phyloP scores from a whole-genome alignment of 2,113 vertebrate species.

The Pica pica region DNA sequence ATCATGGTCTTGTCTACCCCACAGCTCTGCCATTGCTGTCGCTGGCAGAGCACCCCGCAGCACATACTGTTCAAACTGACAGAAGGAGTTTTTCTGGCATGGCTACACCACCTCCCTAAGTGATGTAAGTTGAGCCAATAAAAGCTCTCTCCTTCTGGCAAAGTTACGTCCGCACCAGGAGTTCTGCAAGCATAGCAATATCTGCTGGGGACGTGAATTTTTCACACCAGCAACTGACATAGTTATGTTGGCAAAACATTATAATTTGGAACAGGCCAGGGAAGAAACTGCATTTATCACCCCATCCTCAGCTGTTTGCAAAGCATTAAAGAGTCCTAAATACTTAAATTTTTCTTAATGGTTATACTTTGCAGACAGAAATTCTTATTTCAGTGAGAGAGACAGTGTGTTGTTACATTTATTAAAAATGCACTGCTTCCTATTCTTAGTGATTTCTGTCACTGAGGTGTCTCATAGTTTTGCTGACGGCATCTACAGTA shows the following conservation, averaged over 20 bases:
- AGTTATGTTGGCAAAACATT: conserved; percentile 44
- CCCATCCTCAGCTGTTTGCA: neutral
- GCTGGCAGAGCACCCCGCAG: neutral
- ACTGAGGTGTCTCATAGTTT: neutral
- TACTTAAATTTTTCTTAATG: neutral
- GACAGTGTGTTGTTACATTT: neutral
- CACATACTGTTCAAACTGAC: neutral
- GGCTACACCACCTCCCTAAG: neutral
- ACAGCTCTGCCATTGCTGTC: neutral
- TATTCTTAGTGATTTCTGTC: neutral
- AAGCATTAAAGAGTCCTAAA: neutral
- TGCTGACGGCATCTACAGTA: neutral
- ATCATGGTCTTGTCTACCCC: neutral
- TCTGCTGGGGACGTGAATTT: conserved; percentile 34
- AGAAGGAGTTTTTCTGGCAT: conserved; percentile 43
- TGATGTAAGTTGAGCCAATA: conserved; percentile 33
- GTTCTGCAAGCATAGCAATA: conserved; percentile 34
- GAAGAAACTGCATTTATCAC: neutral
- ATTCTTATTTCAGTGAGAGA: neutral
- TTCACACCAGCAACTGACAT: neutral
- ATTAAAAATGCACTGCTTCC: neutral
- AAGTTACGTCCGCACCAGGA: neutral
- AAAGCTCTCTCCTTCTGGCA: conserved; percentile 52
- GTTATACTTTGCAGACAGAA: neutral
- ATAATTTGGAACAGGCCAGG: conserved; percentile 5